Evolutionary conservation across 2,797 vertebrate species (phyloP).

Genomic region (Anniella stebbinsi): DNA sequence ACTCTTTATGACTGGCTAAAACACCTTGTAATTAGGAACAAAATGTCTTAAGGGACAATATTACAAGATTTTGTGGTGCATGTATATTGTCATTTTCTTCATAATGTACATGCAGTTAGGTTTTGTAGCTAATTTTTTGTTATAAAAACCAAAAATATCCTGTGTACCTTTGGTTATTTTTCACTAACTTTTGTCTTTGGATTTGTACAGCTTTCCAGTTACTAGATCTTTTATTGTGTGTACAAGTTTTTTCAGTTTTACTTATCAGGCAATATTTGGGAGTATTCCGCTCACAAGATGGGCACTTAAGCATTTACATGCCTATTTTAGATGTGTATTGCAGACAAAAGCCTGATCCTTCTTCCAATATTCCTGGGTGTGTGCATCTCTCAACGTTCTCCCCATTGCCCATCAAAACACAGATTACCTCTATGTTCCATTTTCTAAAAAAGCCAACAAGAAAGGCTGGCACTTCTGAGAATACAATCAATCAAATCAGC

Average conservation of each 20-base stretch:
- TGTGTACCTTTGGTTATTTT: background rate
- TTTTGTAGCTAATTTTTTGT: background rate
- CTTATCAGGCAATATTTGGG: background rate
- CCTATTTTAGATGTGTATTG: background rate
- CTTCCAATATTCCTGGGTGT: background rate
- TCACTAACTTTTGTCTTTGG: background rate
- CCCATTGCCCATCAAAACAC: background rate
- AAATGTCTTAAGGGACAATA: background rate
- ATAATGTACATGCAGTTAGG: background rate
- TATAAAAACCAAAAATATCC: background rate
- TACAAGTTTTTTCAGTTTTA: background rate
- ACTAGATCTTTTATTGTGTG: background rate
- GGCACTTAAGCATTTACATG: background rate
- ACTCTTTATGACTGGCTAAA: background rate
- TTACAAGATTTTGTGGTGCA: background rate
- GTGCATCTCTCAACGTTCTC: background rate
- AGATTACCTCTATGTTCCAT: background rate
- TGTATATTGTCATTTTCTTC: background rate
- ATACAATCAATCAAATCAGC: background rate
- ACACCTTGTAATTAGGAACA: too few relatives aligned
- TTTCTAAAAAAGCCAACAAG: background rate
- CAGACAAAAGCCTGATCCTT: background rate
- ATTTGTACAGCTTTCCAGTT: background rate
- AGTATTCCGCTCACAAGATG: too few relatives aligned
- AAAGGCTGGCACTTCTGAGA: background rate